Conservation (phyloP, 92 coral and sea anemone genomes). For the Chrysogorgia sp. region DNA sequence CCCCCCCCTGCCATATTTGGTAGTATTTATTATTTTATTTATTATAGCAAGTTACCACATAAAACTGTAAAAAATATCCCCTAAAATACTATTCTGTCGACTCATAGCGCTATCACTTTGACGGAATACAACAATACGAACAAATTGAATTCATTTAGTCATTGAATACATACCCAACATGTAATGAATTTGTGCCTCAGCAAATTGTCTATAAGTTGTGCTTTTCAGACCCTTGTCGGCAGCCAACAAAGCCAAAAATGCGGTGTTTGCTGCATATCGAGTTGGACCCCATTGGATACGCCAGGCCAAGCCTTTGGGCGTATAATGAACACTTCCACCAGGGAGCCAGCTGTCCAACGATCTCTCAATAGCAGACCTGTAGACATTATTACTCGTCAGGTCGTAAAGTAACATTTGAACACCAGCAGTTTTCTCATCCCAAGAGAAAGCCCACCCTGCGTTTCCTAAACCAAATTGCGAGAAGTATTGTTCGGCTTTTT, state of each 20-base stretch:
- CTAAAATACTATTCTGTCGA: no score
- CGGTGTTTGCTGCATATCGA: constrained; percentile 89
- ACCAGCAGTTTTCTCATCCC: constrained; percentile 85
- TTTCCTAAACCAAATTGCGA: constrained; percentile 46
- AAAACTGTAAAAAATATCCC: no score
- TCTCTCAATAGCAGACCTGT: constrained; percentile 50
- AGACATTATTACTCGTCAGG: constrained; percentile 58
- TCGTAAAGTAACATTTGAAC: constrained; percentile 71
- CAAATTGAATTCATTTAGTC: no score
- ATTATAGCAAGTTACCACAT: no score
- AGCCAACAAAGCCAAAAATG: constrained; percentile 84
- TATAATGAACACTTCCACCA: constrained; percentile 64
- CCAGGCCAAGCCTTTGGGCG: constrained; percentile 92
- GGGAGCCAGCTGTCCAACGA: constrained; percentile 78
- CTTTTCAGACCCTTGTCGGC: constrained; percentile 74
- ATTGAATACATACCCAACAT: constrained; percentile 27
- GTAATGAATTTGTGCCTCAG: constrained; percentile 71
- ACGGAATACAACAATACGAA: no score
- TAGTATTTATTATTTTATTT: no score
- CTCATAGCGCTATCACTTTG: no score
- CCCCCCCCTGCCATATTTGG: no score
- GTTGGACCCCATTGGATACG: constrained; percentile 83
- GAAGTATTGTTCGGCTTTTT: constrained; percentile 72
- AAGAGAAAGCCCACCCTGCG: constrained; percentile 72
- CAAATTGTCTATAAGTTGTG: constrained; percentile 60